Conservation (phyloP, 2,113 vertebrate genomes). For the Raja brachyura region DNA sequence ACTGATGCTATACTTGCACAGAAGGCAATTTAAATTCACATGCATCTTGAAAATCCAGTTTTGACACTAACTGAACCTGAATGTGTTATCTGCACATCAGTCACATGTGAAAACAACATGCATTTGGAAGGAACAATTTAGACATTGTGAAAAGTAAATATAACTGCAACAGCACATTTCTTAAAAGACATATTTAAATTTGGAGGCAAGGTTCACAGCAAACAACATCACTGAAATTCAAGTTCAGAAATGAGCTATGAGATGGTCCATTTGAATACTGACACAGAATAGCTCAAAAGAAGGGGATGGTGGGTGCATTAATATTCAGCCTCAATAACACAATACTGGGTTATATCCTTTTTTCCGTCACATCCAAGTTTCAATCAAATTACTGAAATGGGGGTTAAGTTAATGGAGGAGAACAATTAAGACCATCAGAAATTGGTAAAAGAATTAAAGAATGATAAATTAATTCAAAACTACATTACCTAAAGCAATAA, state of each 20-base stretch:
- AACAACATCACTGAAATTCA: background rate
- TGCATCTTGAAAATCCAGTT: background rate
- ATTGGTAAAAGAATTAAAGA: background rate
- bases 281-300: background rate
- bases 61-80: background rate
- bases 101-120: background rate
- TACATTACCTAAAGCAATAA: background rate
- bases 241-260: background rate
- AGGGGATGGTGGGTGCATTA: background rate
- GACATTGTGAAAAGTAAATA: background rate
- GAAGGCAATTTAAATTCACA: background rate
- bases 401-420: background rate
- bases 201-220: background rate
- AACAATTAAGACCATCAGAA: background rate
- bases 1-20: background rate
- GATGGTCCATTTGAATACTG: background rate
- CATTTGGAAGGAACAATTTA: background rate
- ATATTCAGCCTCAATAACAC: background rate
- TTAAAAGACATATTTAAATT: background rate
- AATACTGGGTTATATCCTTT: background rate
- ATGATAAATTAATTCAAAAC: background rate
- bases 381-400: background rate
- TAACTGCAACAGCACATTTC: background rate
- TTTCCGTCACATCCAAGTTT: background rate
- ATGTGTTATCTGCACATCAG: background rate